A percentile compares a stretch with the other conserved stretches of the same genome.
These are phyloP conservation scores for Chloroceryle inda DNA, from an alignment of 2,797 vertebrate genomes.

Conservation along the genomic window DNA sequence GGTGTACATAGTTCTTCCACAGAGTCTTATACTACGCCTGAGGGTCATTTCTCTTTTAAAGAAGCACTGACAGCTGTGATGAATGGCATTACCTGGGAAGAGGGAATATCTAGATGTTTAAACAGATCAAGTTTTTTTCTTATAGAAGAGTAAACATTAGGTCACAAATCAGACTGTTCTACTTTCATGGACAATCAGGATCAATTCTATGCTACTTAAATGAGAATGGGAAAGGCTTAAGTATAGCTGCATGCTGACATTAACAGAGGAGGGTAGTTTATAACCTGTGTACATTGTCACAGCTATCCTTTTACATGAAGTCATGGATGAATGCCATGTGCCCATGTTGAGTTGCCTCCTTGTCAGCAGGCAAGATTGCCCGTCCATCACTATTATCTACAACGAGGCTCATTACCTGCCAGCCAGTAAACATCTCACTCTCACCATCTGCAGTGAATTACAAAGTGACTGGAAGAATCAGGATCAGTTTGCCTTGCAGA, in stretches of 20 bases:
- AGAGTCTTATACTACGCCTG: slow-evolving; percentile 70
- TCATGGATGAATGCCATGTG: slow-evolving; percentile 70
- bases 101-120: slow-evolving; percentile 80
- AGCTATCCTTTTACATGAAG: slow-evolving; percentile 54
- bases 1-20: slow-evolving; percentile 65
- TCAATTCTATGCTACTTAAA: slow-evolving; percentile 56
- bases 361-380: slow-evolving; percentile 75
- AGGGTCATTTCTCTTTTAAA: slow-evolving; percentile 78
- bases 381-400: slow-evolving; percentile 81
- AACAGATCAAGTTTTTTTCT: slow-evolving; percentile 80
- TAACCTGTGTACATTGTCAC: slow-evolving; percentile 61
- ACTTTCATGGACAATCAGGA: slow-evolving; percentile 64
- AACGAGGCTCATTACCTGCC: slow-evolving; percentile 80
- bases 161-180: slow-evolving; percentile 72
- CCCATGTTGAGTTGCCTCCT: slow-evolving; percentile 65
- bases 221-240: slow-evolving; percentile 61
- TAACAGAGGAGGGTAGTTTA: slow-evolving; percentile 36
- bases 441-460: slow-evolving; percentile 83
- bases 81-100: slow-evolving; percentile 78
- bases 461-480: slow-evolving; percentile 82
- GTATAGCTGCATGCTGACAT: slow-evolving; percentile 32
- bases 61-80: slow-evolving; percentile 80
- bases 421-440: slow-evolving; percentile 81
- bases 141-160: slow-evolving; percentile 74
- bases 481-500: slow-evolving; percentile 75